These are phyloP conservation scores for Tricholaema leucomelas DNA, from an alignment of 2,113 vertebrate species.

Conservation along the genomic window DNA sequence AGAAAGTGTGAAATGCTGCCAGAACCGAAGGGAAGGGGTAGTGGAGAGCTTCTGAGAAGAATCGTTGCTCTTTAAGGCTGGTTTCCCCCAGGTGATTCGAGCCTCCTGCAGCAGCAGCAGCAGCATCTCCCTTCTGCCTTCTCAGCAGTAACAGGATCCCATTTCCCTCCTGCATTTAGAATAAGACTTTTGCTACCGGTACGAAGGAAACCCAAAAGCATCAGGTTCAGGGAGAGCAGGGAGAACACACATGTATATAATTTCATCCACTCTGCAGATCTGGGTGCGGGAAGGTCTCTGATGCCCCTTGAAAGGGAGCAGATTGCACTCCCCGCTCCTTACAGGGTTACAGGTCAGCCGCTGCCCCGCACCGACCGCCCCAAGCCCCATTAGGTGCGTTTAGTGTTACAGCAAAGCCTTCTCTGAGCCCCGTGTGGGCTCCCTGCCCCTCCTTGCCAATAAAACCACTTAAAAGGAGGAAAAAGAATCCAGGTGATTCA, in stretches of 20 bases:
- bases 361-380: neutral
- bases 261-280: slow-evolving; percentile 13
- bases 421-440: neutral
- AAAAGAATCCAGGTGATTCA: slow-evolving; percentile 36
- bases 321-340: neutral
- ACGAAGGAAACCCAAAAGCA: neutral
- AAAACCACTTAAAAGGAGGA: slow-evolving; percentile 43
- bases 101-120: neutral
- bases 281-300: neutral
- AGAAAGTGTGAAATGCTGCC: rapidly evolving
- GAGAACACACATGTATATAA: neutral
- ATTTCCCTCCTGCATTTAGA: neutral
- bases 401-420: slow-evolving; percentile 32
- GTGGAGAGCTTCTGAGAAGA: neutral
- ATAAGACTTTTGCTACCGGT: neutral
- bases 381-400: neutral
- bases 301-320: rapidly evolving
- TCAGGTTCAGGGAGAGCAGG: neutral
- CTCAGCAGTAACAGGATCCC: slow-evolving; percentile 4
- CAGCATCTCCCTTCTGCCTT: neutral
- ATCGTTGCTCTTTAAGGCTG: neutral
- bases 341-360: neutral
- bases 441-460: neutral
- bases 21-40: rapidly evolving
- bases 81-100: rapidly evolving